Evolutionary conservation across 53 echinoderm and acorn worm genomes (phyloP).

Genomic region (Astropecten irregularis): DNA sequence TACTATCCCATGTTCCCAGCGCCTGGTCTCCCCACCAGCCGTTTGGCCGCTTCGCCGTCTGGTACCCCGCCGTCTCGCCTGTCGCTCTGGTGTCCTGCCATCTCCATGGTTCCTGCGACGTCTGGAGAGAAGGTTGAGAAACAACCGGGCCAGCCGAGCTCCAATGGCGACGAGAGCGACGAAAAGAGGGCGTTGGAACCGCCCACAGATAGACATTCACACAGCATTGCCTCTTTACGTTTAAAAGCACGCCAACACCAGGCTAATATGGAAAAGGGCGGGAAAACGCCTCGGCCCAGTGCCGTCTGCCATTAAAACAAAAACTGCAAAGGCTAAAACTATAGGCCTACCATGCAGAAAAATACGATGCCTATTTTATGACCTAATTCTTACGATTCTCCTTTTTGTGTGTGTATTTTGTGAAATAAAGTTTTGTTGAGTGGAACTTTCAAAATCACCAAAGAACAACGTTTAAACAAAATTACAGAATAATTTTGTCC

Average conservation of each 20-base stretch:
- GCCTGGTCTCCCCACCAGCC: neutral
- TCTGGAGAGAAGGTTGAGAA: neutral
- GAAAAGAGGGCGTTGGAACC: constrained; percentile 7
- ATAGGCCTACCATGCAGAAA: too few relatives aligned
- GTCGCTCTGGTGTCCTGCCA: neutral
- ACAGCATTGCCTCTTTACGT: constrained; percentile 68
- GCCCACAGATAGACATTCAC: constrained; percentile 46
- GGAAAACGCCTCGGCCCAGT: neutral
- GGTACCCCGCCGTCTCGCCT: neutral
- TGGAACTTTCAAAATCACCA: too few relatives aligned
- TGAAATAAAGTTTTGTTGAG: too few relatives aligned
- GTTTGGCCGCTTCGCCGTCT: neutral
- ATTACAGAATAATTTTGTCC: too few relatives aligned
- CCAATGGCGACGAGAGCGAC: neutral
- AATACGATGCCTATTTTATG: too few relatives aligned
- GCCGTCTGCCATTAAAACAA: neutral
- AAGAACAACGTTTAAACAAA: too few relatives aligned
- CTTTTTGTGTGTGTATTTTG: too few relatives aligned
- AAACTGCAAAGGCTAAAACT: neutral
- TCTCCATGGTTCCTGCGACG: neutral
- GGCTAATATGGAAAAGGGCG: constrained; percentile 28
- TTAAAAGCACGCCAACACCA: constrained; percentile 63
- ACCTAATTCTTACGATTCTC: too few relatives aligned
- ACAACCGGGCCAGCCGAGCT: too few relatives aligned
- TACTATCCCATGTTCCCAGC: neutral